phyloP scores from a whole-genome alignment of 2,797 vertebrate species.

The Brotogeris chrysoptera region DNA sequence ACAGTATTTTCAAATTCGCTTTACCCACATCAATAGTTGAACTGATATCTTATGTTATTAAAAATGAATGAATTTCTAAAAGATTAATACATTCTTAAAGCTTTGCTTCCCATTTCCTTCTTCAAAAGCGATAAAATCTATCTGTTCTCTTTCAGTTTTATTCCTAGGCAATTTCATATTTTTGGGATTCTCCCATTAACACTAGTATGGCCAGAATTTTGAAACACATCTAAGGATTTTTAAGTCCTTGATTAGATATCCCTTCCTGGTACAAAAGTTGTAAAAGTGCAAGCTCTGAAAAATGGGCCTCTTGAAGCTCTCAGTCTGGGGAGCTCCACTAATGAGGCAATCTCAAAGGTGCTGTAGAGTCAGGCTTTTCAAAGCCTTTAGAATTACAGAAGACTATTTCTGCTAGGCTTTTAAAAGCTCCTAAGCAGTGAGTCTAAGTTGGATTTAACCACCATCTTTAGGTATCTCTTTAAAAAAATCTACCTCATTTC shows the following conservation, averaged over 20 bases:
- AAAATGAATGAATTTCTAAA: not conserved
- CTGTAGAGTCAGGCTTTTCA: not conserved
- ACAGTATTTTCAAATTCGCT: not conserved
- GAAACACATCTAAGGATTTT: not conserved
- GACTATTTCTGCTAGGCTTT: not conserved
- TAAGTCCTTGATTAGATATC: not conserved
- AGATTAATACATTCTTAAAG: not conserved
- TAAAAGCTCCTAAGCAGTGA: not conserved
- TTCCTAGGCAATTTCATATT: not conserved
- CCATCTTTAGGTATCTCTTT: not conserved
- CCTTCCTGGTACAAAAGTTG: not conserved
- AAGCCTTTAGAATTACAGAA: conserved; percentile 1
- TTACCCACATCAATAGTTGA: not conserved
- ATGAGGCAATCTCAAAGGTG: not conserved
- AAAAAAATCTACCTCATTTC: not conserved
- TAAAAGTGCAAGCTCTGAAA: conserved; percentile 2
- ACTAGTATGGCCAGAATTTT: not conserved
- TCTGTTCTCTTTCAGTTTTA: not conserved
- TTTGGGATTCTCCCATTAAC: not conserved
- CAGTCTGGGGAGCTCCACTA: not conserved
- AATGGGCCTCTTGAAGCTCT: not conserved
- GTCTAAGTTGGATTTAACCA: not conserved
- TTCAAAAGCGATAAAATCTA: not conserved
- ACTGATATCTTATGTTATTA: not conserved
- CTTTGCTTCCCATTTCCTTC: not conserved